Conservation (phyloP, 2,797 vertebrate genomes). For the Karalla daura region DNA sequence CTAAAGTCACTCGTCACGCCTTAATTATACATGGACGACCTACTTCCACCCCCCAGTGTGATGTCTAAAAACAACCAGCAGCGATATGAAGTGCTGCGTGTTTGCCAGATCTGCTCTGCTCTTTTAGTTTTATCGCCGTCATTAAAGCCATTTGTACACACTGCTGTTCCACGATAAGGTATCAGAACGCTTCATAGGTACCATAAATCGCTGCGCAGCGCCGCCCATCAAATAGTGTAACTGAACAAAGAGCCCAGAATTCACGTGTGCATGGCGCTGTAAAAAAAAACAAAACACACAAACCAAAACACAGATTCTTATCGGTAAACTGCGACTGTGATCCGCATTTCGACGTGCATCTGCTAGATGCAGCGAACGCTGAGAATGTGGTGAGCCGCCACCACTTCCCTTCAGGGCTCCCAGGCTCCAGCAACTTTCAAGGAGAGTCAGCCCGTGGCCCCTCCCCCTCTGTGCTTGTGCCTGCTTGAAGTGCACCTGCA, state of each 20-base stretch:
- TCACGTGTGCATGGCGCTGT: too few relatives aligned
- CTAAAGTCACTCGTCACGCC: not conserved
- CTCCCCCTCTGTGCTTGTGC: conserved; percentile 6
- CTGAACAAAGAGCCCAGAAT: too few relatives aligned
- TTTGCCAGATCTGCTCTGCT: not conserved
- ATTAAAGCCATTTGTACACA: not conserved
- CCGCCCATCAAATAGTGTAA: too few relatives aligned
- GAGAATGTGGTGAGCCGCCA: conserved; percentile 23
- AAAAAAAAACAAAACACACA: too few relatives aligned
- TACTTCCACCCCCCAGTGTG: not conserved
- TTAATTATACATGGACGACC: not conserved
- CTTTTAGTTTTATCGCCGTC: not conserved
- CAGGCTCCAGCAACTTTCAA: conserved; percentile 45
- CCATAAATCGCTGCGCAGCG: not conserved
- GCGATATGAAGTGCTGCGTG: not conserved
- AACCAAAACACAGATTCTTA: not conserved
- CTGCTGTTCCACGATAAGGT: not conserved
- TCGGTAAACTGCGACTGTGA: not conserved
- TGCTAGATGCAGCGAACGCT: conserved; percentile 21
- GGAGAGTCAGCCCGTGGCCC: conserved; percentile 1
- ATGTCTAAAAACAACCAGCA: not conserved
- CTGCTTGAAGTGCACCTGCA: conserved; percentile 58
- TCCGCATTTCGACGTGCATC: not conserved
- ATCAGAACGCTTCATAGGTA: not conserved
- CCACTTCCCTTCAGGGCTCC: conserved; percentile 41